Evolutionary conservation across 2,888 invertebrate species (phyloP), one percentile per base, ranked within the genome.

Genomic region (Thymelicus lineola): DNA sequence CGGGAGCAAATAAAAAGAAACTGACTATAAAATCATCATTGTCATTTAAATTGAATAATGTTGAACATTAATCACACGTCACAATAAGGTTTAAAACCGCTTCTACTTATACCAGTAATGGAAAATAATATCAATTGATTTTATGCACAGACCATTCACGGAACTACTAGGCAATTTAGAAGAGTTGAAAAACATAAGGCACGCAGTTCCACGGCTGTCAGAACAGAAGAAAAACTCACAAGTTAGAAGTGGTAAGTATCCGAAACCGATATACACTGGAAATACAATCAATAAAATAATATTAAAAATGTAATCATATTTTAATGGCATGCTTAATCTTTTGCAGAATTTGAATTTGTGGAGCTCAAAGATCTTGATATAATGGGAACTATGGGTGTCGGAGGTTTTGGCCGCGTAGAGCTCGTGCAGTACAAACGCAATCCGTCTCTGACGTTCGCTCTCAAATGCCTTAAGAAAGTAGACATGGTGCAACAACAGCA

Each of bases 321-420:
- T 38, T 12, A 28, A 55, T 12, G 0, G 1, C 28, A 1, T 58
- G 7, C 36, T 9, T 17, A 15, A 69, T 70, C 20, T 63, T 61
- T 77, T 71, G 12, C 86, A 89, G 96, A 96, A 81, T 96, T 96
- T 83, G 94, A 95, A 36, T 95, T 95, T 73, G 94, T 99, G 38
- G 94, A 96, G 69, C 89, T 99, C 60, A 95, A 95, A 36, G 97
- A 98, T 80, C 91, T 99, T 76, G 97, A 97, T 79, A 95, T 96
- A 72, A 94, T 98, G 17, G 97, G 97, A 28, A 98, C 98, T 0
- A 94, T 99, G 75, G 99, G 99, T 0, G 97, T 98, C 14, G 99
- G 99, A 6, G 98, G 98, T 1, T 98, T 98, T 82, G 98, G 98
- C 0, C 94, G 98, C 2, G 98, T 98, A 0, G 98, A 97, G 82